phyloP scores from a whole-genome alignment of 2,888 invertebrate species.

The Amphipyra berbera region DNA sequence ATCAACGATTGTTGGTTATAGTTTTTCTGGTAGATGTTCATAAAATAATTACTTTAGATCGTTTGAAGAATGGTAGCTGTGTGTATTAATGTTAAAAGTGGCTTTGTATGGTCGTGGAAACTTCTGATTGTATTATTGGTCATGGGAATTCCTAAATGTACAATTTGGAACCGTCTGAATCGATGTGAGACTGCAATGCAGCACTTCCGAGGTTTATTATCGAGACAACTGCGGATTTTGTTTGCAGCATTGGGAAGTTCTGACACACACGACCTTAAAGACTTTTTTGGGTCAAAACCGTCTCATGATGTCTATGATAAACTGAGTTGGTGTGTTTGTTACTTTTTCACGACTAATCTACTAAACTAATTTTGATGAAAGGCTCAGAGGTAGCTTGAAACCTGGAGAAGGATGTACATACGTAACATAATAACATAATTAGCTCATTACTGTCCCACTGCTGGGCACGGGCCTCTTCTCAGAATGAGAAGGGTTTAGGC shows the following conservation, averaged over 20 bases:
- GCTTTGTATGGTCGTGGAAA: neutral
- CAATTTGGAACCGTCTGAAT: slow-evolving; percentile 6
- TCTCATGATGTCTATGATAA: too few relatives aligned
- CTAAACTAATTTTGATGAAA: too few relatives aligned
- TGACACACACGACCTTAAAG: slow-evolving; percentile 7
- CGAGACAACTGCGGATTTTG: slow-evolving; percentile 7
- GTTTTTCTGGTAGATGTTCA: slow-evolving; percentile 36
- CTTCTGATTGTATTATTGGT: neutral
- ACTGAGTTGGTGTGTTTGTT: too few relatives aligned
- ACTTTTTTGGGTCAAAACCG: neutral
- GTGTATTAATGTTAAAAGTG: slow-evolving; percentile 11
- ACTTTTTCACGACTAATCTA: too few relatives aligned
- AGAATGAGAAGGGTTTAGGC: too few relatives aligned
- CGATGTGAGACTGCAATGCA: slow-evolving; percentile 27
- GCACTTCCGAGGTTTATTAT: slow-evolving; percentile 10
- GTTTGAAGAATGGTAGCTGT: slow-evolving; percentile 13
- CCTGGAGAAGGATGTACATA: too few relatives aligned
- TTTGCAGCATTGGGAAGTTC: slow-evolving; percentile 12
- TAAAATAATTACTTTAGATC: slow-evolving; percentile 35
- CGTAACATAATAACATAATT: too few relatives aligned
- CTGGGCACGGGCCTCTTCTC: too few relatives aligned
- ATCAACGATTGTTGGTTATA: slow-evolving; percentile 17
- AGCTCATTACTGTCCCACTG: too few relatives aligned
- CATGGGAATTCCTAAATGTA: slow-evolving; percentile 5
- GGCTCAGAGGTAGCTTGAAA: too few relatives aligned